Base-by-base conservation (phyloP, 2,888 invertebrate genomes). In the Synanthedon vespiformis region DNA sequence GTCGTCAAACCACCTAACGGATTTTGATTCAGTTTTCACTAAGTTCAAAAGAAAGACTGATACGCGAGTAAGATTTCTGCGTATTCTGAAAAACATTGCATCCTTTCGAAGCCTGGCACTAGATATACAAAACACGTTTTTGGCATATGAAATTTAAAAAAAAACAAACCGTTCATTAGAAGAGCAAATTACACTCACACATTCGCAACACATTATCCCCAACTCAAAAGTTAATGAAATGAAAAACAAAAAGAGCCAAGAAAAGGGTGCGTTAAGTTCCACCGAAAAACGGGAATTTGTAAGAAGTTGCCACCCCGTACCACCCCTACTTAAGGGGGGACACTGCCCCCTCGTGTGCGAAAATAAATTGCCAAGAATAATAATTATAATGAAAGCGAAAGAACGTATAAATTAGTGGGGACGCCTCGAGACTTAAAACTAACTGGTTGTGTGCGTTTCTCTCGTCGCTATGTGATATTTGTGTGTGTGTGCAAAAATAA, bases 311-410 rank as follows among this genome's bases (percentile, higher is more conserved):
- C 79, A 67, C 77, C 69, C 61, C 59, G 14, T 14, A n/a, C n/a
- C 53, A 49, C 61, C 65, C 61, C 70, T 67, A 61, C 59, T 53
- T 52, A 52, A 55, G 62, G 52, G 69, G 74, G 73, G 73, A 67
- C 70, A 74, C 68, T 74, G 75, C 82, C 84, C 84, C 85, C 83
- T 75, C 86, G 87, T 86, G 85, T 86, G 87, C 86, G 85, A 86
- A 87, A 86, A 87, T 87, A 87, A 87, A 87, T 87, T 87, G 86
- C 86, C 84, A 86, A 85, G 87, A 87, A 87, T 87, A 86, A 87
- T 87, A 87, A 87, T 87, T 87, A 87, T 87, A 87, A 87, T 85
- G 86, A 87, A 87, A 85, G 85, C 83, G 86, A 87, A 87, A 87
- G 86, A 86, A 86, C 85, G 85, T 84, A 87, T 87, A 87, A 87